Percentiles rank a stretch among this genome's conserved stretches.
phyloP scores from a whole-genome alignment of 2,888 invertebrate species.

The Octodonta nipae region DNA sequence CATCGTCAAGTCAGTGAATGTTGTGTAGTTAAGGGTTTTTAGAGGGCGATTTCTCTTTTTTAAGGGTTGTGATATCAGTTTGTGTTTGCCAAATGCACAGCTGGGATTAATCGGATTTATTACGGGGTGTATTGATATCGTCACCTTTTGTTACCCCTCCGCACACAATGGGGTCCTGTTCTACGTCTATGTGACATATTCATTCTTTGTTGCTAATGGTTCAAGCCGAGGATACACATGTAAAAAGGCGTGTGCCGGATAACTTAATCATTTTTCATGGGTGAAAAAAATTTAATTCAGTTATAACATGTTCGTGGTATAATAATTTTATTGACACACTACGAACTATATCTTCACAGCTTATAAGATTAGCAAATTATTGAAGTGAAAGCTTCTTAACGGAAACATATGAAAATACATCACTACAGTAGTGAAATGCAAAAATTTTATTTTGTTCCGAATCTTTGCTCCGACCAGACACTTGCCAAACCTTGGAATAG shows the following conservation, averaged over 20 bases:
- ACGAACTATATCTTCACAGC: too few species aligned
- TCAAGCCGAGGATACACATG: constrained; percentile 28
- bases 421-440: too few species aligned
- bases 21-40: constrained; percentile 20
- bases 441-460: too few species aligned
- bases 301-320: too few species aligned
- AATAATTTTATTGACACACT: too few species aligned
- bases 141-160: constrained; percentile 19
- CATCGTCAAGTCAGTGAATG: constrained; percentile 12
- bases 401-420: too few species aligned
- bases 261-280: too few species aligned
- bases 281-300: too few species aligned
- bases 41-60: constrained; percentile 17
- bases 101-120: constrained; percentile 36
- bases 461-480: too few species aligned
- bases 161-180: constrained; percentile 18
- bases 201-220: constrained; percentile 23
- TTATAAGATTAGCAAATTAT: too few species aligned
- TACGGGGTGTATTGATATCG: constrained; percentile 26
- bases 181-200: constrained; percentile 27
- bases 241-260: constrained; percentile 28
- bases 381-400: too few species aligned
- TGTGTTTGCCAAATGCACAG: constrained; percentile 34
- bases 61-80: constrained; percentile 23
- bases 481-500: too few species aligned